phyloP scores from a whole-genome alignment of 2,113 vertebrate species.

The Capreolus pygargus region DNA sequence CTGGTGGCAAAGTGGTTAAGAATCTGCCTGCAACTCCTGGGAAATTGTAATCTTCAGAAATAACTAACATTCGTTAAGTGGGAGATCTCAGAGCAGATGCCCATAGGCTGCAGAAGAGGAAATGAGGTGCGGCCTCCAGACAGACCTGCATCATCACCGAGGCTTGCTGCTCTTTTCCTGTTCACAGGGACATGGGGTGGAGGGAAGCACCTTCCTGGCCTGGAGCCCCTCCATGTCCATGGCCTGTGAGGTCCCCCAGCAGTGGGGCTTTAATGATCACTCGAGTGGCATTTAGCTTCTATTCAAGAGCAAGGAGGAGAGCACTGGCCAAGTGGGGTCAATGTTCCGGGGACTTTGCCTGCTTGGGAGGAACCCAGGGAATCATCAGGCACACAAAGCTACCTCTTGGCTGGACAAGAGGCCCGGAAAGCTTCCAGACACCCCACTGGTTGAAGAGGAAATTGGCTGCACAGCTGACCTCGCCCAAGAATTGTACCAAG shows the following conservation, averaged over 20 bases:
- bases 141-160: slow-evolving; percentile 44
- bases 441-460: slow-evolving; percentile 20
- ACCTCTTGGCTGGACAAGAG: not conserved
- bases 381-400: not conserved
- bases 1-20: not conserved
- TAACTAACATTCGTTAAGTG: not conserved
- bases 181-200: not conserved
- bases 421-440: not conserved
- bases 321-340: not conserved
- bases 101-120: not conserved
- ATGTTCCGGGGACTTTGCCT: not conserved
- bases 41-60: not conserved
- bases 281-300: slow-evolving; percentile 37
- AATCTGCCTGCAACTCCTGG: not conserved
- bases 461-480: not conserved
- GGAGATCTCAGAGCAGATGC: not conserved
- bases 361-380: not conserved
- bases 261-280: slow-evolving; percentile 18
- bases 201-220: slow-evolving; percentile 31
- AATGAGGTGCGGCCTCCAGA: slow-evolving; percentile 6
- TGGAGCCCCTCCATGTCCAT: not conserved
- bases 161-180: not conserved
- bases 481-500: not conserved
- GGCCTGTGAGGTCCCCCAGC: not conserved
- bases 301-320: slow-evolving; percentile 26